These are phyloP conservation scores for Thymelicus sylvestris DNA, from an alignment of 2,888 invertebrate genomes.

Conservation along the genomic window DNA sequence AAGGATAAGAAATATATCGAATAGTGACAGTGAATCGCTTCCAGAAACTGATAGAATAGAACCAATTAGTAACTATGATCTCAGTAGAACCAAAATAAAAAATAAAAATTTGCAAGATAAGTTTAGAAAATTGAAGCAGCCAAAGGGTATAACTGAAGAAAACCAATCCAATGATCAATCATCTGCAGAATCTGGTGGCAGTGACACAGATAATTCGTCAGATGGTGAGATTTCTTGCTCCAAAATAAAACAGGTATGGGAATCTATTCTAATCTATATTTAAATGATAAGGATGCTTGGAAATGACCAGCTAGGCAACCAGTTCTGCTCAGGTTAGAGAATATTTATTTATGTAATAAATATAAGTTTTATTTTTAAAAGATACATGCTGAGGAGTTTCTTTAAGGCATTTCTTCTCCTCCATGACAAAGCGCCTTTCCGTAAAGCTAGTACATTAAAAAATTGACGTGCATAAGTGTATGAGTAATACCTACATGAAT, in stretches of 20 bases:
- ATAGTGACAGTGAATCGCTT: constrained; percentile 36
- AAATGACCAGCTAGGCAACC: no score
- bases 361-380: no score
- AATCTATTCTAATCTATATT: no score
- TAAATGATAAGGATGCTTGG: no score
- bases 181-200: constrained; percentile 41
- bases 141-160: constrained; percentile 42
- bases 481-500: no score
- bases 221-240: constrained; percentile 40
- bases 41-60: constrained; percentile 17
- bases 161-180: constrained; percentile 47
- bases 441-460: no score
- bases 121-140: constrained; percentile 60
- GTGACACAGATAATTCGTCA: constrained; percentile 31
- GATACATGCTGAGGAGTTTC: no score
- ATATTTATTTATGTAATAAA: no score
- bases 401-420: no score
- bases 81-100: constrained; percentile 63
- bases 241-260: constrained; percentile 63
- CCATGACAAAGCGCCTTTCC: no score
- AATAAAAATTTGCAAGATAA: constrained; percentile 65
- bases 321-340: no score
- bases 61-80: constrained; percentile 51
- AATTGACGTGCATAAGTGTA: no score
- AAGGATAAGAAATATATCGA: constrained; percentile 31